phyloP scores from a whole-genome alignment of 2,888 invertebrate species.

The Sepioteuthis lessoniana region DNA sequence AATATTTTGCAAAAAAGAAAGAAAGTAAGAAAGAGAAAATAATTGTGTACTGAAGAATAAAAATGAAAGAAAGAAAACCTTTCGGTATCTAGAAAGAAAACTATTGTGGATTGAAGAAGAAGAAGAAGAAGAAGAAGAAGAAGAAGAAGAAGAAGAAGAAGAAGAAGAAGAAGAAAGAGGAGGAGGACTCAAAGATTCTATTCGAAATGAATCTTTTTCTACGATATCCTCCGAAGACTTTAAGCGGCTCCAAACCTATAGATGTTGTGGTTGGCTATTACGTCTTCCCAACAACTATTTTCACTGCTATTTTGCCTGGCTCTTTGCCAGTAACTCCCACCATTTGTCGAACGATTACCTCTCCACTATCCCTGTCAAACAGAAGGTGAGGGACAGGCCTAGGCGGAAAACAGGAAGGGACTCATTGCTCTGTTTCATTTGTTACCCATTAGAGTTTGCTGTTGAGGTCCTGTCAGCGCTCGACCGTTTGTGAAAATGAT shows the following conservation, averaged over 20 bases:
- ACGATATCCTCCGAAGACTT: background rate
- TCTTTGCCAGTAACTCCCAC: background rate
- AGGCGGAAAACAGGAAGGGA: background rate
- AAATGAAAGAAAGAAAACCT: no score
- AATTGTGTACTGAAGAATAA: no score
- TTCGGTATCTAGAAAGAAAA: no score
- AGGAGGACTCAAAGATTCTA: background rate
- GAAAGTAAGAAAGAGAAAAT: no score
- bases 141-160: background rate
- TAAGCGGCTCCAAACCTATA: background rate
- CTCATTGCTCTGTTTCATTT: background rate
- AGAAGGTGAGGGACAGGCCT: background rate
- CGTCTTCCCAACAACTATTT: background rate
- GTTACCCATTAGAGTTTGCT: conserved; percentile 1
- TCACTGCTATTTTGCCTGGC: background rate
- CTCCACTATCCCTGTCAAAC: no score
- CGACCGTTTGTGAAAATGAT: background rate
- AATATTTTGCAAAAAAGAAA: no score
- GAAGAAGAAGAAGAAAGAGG: background rate
- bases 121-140: background rate
- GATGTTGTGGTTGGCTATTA: background rate
- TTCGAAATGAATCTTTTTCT: background rate
- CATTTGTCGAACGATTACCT: background rate
- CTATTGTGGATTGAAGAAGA: no score
- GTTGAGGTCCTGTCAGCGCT: background rate